Conservation (phyloP, 2,888 invertebrate genomes). For the Carabus problematicus region DNA sequence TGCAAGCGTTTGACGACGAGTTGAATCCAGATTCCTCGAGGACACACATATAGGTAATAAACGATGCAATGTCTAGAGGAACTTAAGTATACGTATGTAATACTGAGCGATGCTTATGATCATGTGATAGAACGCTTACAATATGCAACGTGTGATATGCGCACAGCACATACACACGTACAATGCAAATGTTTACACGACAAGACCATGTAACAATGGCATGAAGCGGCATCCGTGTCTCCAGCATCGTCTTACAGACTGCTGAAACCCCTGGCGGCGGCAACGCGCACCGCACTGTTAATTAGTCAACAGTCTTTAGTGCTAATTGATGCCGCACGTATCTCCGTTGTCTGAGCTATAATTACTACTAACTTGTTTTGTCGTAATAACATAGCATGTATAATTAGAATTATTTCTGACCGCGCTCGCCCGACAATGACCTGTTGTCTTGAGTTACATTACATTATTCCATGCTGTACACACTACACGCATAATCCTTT, state of each 20-base stretch:
- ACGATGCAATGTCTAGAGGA: slow-evolving; percentile 4
- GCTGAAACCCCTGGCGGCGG: slow-evolving; percentile 14
- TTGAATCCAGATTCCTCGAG: slow-evolving; percentile 6
- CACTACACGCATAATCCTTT: too few relatives aligned
- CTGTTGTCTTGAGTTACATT: slow-evolving; percentile 18
- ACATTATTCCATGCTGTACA: not conserved
- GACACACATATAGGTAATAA: slow-evolving; percentile 16
- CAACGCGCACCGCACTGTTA: slow-evolving; percentile 19
- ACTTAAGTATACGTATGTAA: not conserved
- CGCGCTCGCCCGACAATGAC: slow-evolving; percentile 32
- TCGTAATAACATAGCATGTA: slow-evolving; percentile 38
- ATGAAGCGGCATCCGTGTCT: slow-evolving; percentile 3
- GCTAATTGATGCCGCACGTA: slow-evolving; percentile 42
- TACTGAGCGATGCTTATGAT: slow-evolving; percentile 7
- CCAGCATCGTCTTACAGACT: not conserved
- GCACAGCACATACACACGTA: not conserved
- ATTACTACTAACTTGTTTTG: slow-evolving; percentile 42
- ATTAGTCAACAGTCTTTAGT: slow-evolving; percentile 40
- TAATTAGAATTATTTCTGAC: slow-evolving; percentile 39
- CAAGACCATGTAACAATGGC: slow-evolving; percentile 6
- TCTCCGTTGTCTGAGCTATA: slow-evolving; percentile 41
- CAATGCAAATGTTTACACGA: not conserved
- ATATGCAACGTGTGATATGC: not conserved
- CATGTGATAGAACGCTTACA: too few relatives aligned
- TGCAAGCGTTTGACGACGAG: too few relatives aligned